These are phyloP conservation scores for Panopea generosa DNA, from an alignment of 2,888 invertebrate species.

Conservation along the genomic window DNA sequence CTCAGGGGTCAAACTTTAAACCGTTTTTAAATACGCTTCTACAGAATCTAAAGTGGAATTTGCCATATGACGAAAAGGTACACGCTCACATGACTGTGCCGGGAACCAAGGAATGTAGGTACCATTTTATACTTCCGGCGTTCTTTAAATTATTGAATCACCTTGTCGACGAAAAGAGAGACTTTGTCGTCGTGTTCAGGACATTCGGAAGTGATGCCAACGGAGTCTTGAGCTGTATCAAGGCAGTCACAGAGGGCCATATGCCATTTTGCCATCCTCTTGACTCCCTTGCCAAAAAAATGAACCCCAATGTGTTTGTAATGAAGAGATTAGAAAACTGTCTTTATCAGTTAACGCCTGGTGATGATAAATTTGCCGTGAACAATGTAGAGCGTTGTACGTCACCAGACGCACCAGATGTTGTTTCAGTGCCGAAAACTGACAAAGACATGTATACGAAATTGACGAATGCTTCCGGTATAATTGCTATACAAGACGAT, in stretches of 20 bases:
- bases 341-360: slow-evolving; percentile 16
- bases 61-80: slow-evolving; percentile 45
- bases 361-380: too few relatives aligned
- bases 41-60: slow-evolving; percentile 44
- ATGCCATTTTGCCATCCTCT: slow-evolving; percentile 40
- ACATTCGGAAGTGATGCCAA: slow-evolving; percentile 54
- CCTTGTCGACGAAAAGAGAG: slow-evolving; percentile 27
- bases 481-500: slow-evolving; percentile 50
- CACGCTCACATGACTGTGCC: slow-evolving; percentile 51
- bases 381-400: too few relatives aligned
- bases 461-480: slow-evolving; percentile 37
- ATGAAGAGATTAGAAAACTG: slow-evolving; percentile 18
- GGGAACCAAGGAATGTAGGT: slow-evolving; percentile 39
- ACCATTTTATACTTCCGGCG: slow-evolving; percentile 55
- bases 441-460: slow-evolving; percentile 53
- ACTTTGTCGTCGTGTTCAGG: slow-evolving; percentile 52
- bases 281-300: slow-evolving; percentile 2
- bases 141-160: slow-evolving; percentile 47
- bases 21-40: slow-evolving; percentile 50
- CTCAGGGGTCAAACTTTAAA: slow-evolving; percentile 55
- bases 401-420: too few relatives aligned
- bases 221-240: slow-evolving; percentile 48
- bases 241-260: slow-evolving; percentile 18
- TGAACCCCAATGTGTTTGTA: slow-evolving; percentile 15
- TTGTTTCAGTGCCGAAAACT: slow-evolving; percentile 19